Conservation (phyloP, 2,888 invertebrate species). For the Xylocampa areola region DNA sequence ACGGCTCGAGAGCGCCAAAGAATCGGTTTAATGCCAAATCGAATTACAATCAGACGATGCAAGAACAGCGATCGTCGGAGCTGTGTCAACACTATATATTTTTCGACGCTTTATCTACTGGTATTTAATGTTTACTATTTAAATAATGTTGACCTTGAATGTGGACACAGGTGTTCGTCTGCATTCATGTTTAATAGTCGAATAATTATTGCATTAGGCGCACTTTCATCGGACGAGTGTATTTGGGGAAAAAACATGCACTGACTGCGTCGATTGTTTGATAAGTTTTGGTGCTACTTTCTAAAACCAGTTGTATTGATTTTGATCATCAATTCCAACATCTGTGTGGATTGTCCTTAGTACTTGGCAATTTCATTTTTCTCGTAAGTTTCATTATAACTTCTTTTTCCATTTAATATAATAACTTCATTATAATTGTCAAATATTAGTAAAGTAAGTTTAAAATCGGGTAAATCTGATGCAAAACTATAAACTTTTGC, state of each 20-base stretch:
- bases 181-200: slow-evolving; percentile 24
- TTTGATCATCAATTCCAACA: slow-evolving; percentile 3
- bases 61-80: slow-evolving; percentile 48
- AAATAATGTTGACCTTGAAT: slow-evolving; percentile 44
- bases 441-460: no score
- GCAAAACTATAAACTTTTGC: no score
- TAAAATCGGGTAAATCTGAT: no score
- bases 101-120: slow-evolving; percentile 18
- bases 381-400: no score
- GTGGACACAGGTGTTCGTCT: slow-evolving; percentile 49
- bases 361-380: no score
- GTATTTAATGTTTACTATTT: slow-evolving; percentile 27
- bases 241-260: slow-evolving; percentile 17
- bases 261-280: slow-evolving; percentile 8
- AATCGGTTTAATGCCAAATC: slow-evolving; percentile 68
- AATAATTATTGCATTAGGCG: slow-evolving; percentile 50
- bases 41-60: slow-evolving; percentile 63
- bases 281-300: slow-evolving; percentile 8
- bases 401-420: no score
- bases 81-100: slow-evolving; percentile 34
- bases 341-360: no score
- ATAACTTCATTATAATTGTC: no score
- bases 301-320: slow-evolving; percentile 11
- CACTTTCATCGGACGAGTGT: slow-evolving; percentile 46
- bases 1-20: slow-evolving; percentile 56